Evolutionary conservation across 1,140 invertebrate genomes (phyloP).

Genomic region (Cepaea nemoralis): DNA sequence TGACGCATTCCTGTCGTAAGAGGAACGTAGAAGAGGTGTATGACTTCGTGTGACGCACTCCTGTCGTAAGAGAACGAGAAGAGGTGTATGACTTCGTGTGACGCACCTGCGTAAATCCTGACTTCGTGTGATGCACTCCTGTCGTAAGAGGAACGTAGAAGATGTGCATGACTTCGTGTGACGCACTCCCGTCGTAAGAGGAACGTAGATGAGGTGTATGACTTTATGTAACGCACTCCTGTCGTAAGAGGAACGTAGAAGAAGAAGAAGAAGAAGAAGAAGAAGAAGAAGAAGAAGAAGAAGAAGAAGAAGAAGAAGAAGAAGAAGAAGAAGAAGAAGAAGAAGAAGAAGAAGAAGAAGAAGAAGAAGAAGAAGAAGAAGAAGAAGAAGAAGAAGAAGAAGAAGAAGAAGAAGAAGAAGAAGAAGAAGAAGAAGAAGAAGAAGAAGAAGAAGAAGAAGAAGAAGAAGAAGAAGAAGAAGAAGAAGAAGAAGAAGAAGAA

Average conservation of each 20-base stretch:
- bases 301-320: constrained; percentile 30
- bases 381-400: constrained; percentile 30
- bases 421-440: constrained; percentile 30
- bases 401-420: constrained; percentile 30
- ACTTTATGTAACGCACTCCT: too few species aligned
- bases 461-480: constrained; percentile 30
- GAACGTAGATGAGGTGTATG: too few species aligned
- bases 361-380: constrained; percentile 17
- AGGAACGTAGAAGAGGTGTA: too few species aligned
- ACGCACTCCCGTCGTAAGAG: too few species aligned
- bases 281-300: constrained; percentile 30
- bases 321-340: constrained; percentile 28
- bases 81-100: too few species aligned
- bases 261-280: constrained; percentile 30
- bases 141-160: too few species aligned
- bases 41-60: too few species aligned
- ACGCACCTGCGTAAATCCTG: too few species aligned
- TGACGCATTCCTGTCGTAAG: too few species aligned
- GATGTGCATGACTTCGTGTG: too few species aligned
- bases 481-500: constrained; percentile 30
- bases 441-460: constrained; percentile 30
- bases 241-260: too few species aligned
- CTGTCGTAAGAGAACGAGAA: too few species aligned
- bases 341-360: constrained; percentile 13
- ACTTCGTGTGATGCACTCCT: constrained; percentile 7